A percentile compares a stretch with the other conserved stretches of the same genome.
These are phyloP conservation scores for Paracanthobrama guichenoti DNA, from an alignment of 2,113 vertebrate genomes.

Conservation along the genomic window DNA sequence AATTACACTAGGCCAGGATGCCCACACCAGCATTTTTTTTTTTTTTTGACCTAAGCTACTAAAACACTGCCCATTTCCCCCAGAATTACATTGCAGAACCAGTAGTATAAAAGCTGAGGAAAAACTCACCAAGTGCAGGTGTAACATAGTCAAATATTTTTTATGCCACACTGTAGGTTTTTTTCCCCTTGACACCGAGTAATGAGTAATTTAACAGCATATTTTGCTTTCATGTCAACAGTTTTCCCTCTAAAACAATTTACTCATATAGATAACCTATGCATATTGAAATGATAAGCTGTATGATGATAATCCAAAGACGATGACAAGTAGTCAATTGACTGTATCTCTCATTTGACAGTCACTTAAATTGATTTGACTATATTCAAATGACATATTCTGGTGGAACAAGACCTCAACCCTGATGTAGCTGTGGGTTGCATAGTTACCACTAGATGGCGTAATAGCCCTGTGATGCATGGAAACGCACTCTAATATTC, in stretches of 20 bases:
- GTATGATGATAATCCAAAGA: neutral
- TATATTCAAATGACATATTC: neutral
- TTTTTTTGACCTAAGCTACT: conserved; percentile 6
- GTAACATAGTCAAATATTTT: neutral
- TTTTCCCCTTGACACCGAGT: neutral
- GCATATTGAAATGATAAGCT: neutral
- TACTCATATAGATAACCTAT: neutral
- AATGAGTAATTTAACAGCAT: conserved; percentile 58
- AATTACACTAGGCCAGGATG: neutral
- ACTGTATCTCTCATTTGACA: neutral
- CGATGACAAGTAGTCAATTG: neutral
- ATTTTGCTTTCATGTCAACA: conserved; percentile 56
- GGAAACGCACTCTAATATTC: neutral
- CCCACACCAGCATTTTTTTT: conserved; percentile 27
- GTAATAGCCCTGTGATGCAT: conserved; percentile 66
- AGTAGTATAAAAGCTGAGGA: conserved; percentile 20
- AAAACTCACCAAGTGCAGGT: conserved; percentile 1
- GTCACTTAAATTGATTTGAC: neutral
- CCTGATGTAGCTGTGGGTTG: conserved; percentile 1
- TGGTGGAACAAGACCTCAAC: neutral
- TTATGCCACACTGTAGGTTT: conserved; percentile 36
- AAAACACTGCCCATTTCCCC: neutral
- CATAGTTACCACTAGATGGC: conserved; percentile 86
- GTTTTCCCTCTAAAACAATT: neutral
- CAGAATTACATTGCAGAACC: conserved; percentile 25